Evolutionary conservation across 2,888 invertebrate genomes (phyloP).

Genomic region (Melikaiella ostensackeni): DNA sequence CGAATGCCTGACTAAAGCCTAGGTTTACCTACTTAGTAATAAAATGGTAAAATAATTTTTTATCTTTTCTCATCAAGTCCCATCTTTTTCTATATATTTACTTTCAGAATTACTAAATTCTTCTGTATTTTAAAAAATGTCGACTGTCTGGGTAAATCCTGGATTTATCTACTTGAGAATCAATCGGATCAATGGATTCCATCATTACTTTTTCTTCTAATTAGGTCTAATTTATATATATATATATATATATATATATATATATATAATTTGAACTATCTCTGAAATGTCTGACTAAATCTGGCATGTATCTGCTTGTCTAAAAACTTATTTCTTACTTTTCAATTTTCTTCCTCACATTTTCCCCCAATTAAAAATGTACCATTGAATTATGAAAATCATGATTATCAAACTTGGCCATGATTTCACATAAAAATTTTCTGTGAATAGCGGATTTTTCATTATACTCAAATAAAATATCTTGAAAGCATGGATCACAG

Average conservation of each 20-base stretch:
- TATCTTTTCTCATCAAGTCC: no score
- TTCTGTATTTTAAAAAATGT: background rate
- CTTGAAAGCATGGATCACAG: no score
- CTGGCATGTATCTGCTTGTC: background rate
- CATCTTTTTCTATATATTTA: no score
- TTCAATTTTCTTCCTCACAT: background rate
- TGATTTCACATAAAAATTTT: no score
- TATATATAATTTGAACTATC: background rate
- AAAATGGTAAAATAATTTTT: no score
- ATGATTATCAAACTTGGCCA: background rate
- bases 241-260: no score
- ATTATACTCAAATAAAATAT: no score
- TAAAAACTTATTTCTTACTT: background rate
- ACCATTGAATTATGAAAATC: background rate
- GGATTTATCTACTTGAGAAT: background rate
- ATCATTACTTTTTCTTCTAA: background rate
- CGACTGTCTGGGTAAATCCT: background rate
- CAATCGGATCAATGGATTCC: no score
- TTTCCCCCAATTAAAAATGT: no score
- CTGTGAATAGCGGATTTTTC: no score
- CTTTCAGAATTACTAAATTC: background rate
- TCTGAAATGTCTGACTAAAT: background rate
- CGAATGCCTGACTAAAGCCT: no score
- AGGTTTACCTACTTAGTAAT: background rate
- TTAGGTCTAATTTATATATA: background rate